These are phyloP conservation scores for Ceratosolen fusciceps DNA, from an alignment of 1,140 invertebrate species.

Conservation along the genomic window DNA sequence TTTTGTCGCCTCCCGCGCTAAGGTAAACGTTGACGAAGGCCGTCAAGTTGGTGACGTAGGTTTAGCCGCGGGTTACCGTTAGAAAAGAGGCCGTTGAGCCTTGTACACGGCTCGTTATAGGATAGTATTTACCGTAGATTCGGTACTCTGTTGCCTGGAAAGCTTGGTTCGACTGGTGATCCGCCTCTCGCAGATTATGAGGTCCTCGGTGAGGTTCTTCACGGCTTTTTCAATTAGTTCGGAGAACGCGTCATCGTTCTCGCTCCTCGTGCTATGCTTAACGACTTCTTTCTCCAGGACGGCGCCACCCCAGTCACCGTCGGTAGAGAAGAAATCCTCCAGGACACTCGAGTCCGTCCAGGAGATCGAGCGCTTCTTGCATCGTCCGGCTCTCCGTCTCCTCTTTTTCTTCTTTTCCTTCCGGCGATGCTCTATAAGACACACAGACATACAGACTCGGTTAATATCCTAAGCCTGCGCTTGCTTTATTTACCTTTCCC, in stretches of 20 bases:
- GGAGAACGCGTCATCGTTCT: slow-evolving; percentile 55
- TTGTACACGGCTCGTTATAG: too few species aligned
- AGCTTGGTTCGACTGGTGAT: slow-evolving; percentile 51
- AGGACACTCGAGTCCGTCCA: slow-evolving; percentile 62
- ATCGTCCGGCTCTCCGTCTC: too few species aligned
- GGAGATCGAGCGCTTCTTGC: slow-evolving; percentile 7
- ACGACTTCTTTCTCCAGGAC: too few species aligned
- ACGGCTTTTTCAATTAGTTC: slow-evolving; percentile 59
- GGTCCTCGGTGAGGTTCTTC: slow-evolving; percentile 60
- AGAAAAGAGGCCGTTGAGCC: too few species aligned
- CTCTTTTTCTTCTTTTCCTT: neutral
- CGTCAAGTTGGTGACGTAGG: too few species aligned
- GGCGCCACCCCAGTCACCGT: neutral
- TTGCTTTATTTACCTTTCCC: too few species aligned
- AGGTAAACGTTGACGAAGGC: too few species aligned
- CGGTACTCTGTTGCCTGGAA: too few species aligned
- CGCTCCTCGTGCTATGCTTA: neutral
- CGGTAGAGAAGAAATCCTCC: slow-evolving; percentile 48
- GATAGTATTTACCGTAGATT: too few species aligned
- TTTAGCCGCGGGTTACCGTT: too few species aligned
- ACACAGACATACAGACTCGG: neutral
- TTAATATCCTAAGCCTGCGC: neutral
- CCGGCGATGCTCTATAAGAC: neutral
- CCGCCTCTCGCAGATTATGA: slow-evolving; percentile 61
- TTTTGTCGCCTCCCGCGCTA: too few species aligned